A percentile compares a stretch with the other conserved stretches of the same genome.
Conservation (phyloP, 92 coral and sea anemone genomes). For the Umimayanthus chanpuru region DNA sequence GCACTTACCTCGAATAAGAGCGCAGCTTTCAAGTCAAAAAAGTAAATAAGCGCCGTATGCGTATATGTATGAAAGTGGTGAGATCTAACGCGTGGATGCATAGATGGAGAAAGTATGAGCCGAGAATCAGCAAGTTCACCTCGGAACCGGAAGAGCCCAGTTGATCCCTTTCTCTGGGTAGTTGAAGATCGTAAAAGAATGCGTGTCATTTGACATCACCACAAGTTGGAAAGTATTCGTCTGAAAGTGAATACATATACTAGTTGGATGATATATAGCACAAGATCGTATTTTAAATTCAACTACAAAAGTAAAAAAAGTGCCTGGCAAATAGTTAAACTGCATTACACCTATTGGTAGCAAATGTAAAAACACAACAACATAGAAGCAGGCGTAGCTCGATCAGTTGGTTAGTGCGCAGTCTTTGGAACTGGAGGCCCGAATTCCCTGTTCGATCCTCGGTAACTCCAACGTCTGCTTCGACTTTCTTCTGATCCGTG, state of each 20-base stretch:
- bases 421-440: too few relatives aligned
- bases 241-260: conserved; percentile 22
- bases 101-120: background rate
- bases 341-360: background rate
- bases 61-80: background rate
- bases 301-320: background rate
- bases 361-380: background rate
- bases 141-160: conserved; percentile 61
- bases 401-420: too few relatives aligned
- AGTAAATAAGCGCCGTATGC: too few relatives aligned
- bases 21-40: too few relatives aligned
- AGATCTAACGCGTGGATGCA: background rate
- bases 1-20: too few relatives aligned
- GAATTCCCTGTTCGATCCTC: too few relatives aligned
- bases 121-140: background rate
- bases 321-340: background rate
- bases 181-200: conserved; percentile 58
- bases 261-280: background rate
- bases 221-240: conserved; percentile 60
- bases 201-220: conserved; percentile 53
- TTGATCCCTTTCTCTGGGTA: conserved; percentile 55
- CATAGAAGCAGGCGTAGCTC: background rate
- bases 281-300: background rate
- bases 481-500: too few relatives aligned
- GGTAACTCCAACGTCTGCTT: too few relatives aligned